Conservation (phyloP, 1,140 invertebrate species). For the Euschistus heros region DNA sequence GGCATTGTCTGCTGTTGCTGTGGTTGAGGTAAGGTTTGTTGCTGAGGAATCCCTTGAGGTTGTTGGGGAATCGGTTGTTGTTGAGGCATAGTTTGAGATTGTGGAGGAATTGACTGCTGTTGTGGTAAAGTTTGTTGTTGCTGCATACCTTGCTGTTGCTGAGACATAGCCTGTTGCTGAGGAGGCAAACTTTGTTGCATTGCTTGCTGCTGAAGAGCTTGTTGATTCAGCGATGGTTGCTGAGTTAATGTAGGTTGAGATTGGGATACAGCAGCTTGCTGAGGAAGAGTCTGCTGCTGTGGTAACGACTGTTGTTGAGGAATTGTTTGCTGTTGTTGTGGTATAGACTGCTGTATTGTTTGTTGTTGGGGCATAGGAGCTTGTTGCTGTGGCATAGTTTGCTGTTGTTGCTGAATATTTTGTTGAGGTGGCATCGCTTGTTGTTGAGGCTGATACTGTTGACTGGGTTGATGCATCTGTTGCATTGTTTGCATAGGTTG, state of each 20-base stretch:
- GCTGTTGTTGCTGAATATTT: slow-evolving; percentile 34
- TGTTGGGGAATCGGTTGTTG: slow-evolving; percentile 39
- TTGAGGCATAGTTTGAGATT: slow-evolving; percentile 1
- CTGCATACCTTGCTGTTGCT: slow-evolving; percentile 27
- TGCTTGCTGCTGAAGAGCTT: slow-evolving; percentile 23
- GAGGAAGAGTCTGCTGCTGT: not conserved
- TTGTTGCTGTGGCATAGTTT: slow-evolving; percentile 39
- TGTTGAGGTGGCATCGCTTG: slow-evolving; percentile 41
- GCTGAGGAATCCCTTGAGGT: slow-evolving; percentile 36
- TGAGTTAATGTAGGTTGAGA: not conserved
- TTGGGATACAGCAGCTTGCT: not conserved
- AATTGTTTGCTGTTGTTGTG: slow-evolving; percentile 35
- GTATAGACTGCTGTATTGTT: slow-evolving; percentile 37
- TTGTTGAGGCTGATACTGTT: slow-evolving; percentile 36
- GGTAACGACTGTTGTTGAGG: slow-evolving; percentile 33
- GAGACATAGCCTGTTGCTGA: slow-evolving; percentile 22
- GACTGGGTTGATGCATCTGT: slow-evolving; percentile 34
- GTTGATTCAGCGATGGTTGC: not conserved
- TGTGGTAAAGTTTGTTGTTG: slow-evolving; percentile 33
- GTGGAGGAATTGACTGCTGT: not conserved
- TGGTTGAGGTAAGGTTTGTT: slow-evolving; percentile 29
- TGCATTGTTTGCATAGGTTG: slow-evolving; percentile 2
- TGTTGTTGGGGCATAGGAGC: slow-evolving; percentile 37
- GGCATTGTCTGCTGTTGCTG: slow-evolving; percentile 27
- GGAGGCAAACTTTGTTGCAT: slow-evolving; percentile 19